A percentile compares a stretch with the other conserved stretches of the same genome.
These are phyloP conservation scores for Plagodis pulveraria DNA, from an alignment of 2,888 invertebrate genomes.

Conservation along the genomic window DNA sequence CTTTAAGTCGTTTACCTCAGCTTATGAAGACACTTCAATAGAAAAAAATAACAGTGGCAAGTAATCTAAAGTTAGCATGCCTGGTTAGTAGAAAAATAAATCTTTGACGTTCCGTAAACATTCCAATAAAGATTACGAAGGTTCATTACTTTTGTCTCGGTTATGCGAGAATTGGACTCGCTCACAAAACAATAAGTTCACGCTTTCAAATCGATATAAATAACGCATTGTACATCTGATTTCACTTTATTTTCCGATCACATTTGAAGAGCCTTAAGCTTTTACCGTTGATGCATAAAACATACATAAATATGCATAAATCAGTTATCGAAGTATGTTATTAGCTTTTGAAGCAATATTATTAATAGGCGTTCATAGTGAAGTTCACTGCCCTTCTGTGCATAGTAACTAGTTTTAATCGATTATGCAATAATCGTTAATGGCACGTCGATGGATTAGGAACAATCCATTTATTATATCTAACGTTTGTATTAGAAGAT, in stretches of 20 bases:
- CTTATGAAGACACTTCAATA: too few species aligned
- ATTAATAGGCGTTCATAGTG: constrained; percentile 2
- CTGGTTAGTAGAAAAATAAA: not conserved
- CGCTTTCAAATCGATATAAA: constrained; percentile 39
- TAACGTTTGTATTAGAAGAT: not conserved
- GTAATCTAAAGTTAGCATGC: too few species aligned
- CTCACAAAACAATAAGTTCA: constrained; percentile 31
- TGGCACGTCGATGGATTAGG: constrained; percentile 13
- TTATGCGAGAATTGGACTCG: constrained; percentile 29
- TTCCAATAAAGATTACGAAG: constrained; percentile 17
- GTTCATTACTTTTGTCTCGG: constrained; percentile 28
- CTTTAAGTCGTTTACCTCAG: too few species aligned
- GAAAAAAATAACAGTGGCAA: too few species aligned
- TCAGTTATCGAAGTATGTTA: constrained; percentile 3
- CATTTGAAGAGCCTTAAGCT: constrained; percentile 29
- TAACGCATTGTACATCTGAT: constrained; percentile 29
- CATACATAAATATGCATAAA: constrained; percentile 19
- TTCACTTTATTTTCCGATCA: constrained; percentile 36
- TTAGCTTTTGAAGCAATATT: constrained; percentile 9
- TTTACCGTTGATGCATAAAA: constrained; percentile 26
- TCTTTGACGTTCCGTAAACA: constrained; percentile 13
- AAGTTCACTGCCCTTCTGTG: constrained; percentile 24
- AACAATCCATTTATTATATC: constrained; percentile 14
- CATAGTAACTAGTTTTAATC: constrained; percentile 16
- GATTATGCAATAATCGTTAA: constrained; percentile 23